Evolutionary conservation across 2,113 vertebrate genomes (phyloP).

Genomic region (Oceanites oceanicus): DNA sequence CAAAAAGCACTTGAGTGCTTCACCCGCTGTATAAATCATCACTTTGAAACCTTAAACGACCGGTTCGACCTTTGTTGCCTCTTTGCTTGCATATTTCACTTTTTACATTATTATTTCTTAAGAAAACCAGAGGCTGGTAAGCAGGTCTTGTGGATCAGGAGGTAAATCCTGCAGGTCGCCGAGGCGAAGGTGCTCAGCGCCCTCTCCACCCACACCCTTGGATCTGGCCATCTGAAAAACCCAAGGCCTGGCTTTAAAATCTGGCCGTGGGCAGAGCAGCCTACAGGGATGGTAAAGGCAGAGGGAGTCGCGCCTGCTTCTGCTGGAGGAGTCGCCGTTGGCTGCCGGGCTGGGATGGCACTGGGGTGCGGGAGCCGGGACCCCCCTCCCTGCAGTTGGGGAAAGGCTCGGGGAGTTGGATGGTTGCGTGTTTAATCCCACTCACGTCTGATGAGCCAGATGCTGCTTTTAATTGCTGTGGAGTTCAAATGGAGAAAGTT

Average conservation of each 20-base stretch:
- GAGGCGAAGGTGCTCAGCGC: neutral
- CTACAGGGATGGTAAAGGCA: neutral
- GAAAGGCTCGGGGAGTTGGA: neutral
- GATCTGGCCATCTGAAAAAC: neutral
- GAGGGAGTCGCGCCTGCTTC: neutral
- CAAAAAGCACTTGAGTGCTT: neutral
- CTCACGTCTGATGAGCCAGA: neutral
- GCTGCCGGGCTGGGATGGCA: neutral
- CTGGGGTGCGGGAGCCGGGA: neutral
- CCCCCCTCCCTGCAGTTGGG: neutral
- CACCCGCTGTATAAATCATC: neutral
- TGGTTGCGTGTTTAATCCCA: neutral
- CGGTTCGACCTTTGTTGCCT: neutral
- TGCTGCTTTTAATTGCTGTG: neutral
- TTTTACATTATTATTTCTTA: neutral
- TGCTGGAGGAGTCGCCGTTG: neutral
- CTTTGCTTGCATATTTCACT: neutral
- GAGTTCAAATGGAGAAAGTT: slow-evolving; percentile 32
- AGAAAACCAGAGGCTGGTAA: neutral
- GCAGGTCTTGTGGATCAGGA: neutral
- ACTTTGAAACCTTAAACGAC: slow-evolving; percentile 10
- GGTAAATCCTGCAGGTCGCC: neutral
- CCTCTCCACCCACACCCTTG: neutral
- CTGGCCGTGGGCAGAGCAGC: neutral
- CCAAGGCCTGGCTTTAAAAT: neutral